Evolutionary conservation across 2,888 invertebrate species (phyloP).

Genomic region (Yponomeuta plumbellus): DNA sequence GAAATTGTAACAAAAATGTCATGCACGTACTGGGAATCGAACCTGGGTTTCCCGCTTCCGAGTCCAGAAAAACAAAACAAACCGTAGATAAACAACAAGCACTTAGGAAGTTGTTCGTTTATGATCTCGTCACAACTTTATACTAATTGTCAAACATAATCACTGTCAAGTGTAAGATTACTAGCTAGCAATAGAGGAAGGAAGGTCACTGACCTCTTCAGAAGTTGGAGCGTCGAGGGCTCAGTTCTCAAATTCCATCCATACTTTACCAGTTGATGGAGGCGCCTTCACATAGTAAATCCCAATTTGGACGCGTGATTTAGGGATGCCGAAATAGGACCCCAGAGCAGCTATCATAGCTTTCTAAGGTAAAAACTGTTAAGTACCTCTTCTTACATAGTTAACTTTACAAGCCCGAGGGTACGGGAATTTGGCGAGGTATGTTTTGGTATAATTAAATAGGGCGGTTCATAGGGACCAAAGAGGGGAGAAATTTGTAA

Average conservation of each 20-base stretch:
- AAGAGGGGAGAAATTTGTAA: background rate
- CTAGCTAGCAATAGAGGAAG: too few relatives aligned
- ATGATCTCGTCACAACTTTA: too few relatives aligned
- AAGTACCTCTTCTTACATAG: background rate
- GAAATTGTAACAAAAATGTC: too few relatives aligned
- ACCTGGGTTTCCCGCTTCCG: too few relatives aligned
- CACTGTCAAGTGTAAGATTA: too few relatives aligned
- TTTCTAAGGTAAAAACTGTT: background rate
- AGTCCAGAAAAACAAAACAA: too few relatives aligned
- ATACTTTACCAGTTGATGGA: background rate
- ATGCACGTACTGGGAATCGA: too few relatives aligned
- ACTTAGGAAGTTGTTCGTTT: too few relatives aligned
- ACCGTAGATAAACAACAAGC: too few relatives aligned
- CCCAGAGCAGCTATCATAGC: background rate
- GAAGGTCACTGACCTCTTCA: background rate
- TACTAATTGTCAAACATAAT: too few relatives aligned
- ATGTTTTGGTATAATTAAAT: background rate
- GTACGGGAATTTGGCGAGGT: background rate
- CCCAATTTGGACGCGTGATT: too few relatives aligned
- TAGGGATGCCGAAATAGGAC: background rate
- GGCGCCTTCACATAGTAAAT: too few relatives aligned
- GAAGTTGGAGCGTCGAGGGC: background rate
- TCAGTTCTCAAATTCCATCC: background rate
- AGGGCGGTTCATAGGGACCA: background rate
- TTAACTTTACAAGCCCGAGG: background rate